Base-by-base conservation (phyloP, 2,888 invertebrate species). In the Macaria liturata region DNA sequence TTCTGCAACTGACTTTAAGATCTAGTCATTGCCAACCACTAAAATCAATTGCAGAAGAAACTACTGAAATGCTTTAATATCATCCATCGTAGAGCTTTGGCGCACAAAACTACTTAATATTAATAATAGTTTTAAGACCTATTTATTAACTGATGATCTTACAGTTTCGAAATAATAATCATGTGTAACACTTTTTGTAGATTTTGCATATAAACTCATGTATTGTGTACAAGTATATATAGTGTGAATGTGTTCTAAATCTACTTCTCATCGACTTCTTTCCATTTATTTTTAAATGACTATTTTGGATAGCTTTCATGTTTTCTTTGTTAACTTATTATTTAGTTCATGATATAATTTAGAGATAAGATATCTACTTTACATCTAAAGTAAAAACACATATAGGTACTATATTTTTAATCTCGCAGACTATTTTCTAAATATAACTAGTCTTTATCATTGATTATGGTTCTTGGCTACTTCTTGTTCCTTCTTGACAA, bases 201-300 rank as follows among this genome's bases (percentile, higher is more conserved):
- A 79, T 85, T 87, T 90, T 87, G 83, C 87, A 88, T 90, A 81
- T 90, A 89, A 84, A 83, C 81, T 84, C 84, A 86, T 88, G 88
- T 91, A 91, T 89, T 84, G 88, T 90, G 88, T 52, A 84, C 86
- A 80, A 74, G 73, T 87, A 85, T 83, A 78, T 81, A 84, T 84
- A 84, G 82, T 74, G 88, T 88, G 84, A 83, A 82, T 86, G 88
- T 89, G 85, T 83, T 86, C 83, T 42, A n/a, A 61, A 73, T 76
- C 74, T 76, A 49, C 48, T 40, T 83, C 73, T 82, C 72, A 70
- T 75, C 70, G 68, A 77, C 75, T 81, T 74, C 73, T 71, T 73
- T 78, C 69, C 63, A 59, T 69, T 70, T 70, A 49, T 45, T 45
- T 30, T 30, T 1, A 45, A 42, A 46, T 52, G 9, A 48, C 31